Percentiles rank a stretch among this genome's conserved stretches.
Conservation (phyloP, 2,113 vertebrate species). For the Caracal caracal region DNA sequence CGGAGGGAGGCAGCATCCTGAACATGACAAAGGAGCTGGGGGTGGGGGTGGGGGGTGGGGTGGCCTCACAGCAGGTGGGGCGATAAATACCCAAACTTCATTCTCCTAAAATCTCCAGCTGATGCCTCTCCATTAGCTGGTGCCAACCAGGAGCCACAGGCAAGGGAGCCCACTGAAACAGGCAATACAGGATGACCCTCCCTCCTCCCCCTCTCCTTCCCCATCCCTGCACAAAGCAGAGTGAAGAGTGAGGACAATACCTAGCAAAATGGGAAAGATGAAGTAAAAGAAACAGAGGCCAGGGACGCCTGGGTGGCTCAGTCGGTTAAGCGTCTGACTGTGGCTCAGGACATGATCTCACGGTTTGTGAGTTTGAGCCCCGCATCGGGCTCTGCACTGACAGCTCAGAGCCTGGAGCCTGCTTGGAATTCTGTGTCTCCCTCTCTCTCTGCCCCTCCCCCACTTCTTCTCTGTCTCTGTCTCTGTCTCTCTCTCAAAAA, state of each 20-base stretch:
- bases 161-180: background rate
- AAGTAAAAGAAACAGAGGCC: background rate
- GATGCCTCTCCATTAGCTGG: background rate
- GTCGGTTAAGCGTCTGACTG: no score
- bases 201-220: background rate
- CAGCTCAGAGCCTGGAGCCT: no score
- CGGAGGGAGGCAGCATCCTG: background rate
- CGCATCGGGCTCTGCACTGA: no score
- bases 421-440: no score
- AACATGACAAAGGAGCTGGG: background rate
- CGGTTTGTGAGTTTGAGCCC: no score
- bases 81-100: background rate
- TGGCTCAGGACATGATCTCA: no score
- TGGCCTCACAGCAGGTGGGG: background rate
- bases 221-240: background rate
- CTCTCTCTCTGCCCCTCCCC: no score
- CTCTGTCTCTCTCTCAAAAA: no score
- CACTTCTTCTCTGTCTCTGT: no score
- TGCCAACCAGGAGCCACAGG: background rate
- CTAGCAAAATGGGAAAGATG: background rate
- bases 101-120: background rate
- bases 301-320: no score
- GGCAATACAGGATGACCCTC: background rate
- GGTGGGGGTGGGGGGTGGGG: no score
- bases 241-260: no score